These are phyloP conservation scores for Lepisosteus osseus DNA, from an alignment of 2,113 vertebrate species.

Conservation along the genomic window DNA sequence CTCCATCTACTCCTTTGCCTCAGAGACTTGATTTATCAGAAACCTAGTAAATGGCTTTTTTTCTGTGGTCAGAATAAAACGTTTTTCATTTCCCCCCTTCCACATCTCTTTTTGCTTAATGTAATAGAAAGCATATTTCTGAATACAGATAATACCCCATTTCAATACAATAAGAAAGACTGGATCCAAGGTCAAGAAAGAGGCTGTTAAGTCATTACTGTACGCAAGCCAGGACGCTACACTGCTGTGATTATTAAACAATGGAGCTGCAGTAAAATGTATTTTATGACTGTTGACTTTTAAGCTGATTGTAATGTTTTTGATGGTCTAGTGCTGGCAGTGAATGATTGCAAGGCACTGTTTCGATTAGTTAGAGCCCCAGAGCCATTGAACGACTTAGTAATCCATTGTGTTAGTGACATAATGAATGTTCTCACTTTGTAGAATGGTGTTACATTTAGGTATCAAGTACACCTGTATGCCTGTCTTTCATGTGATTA, in stretches of 20 bases:
- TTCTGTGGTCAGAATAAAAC: background rate
- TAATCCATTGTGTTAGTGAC: background rate
- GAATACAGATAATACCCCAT: constrained; percentile 46
- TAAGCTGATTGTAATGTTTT: background rate
- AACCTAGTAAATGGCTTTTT: no score
- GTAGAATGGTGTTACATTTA: background rate
- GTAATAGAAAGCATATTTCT: constrained; percentile 71
- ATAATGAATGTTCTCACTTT: background rate
- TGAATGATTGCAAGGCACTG: constrained; percentile 2
- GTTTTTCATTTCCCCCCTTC: background rate
- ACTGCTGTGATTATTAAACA: background rate
- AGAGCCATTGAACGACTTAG: background rate
- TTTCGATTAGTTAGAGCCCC: background rate
- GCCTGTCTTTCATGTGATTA: background rate
- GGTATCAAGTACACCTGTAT: background rate
- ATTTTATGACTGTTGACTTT: background rate
- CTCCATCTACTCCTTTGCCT: no score
- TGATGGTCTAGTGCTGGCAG: background rate
- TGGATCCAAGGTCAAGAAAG: background rate
- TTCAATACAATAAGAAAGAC: constrained; percentile 17
- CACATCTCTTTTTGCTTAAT: constrained; percentile 53
- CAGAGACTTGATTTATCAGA: no score
- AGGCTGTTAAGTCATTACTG: constrained; percentile 12
- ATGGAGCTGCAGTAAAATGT: background rate
- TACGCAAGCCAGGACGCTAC: background rate